Evolutionary conservation across 35 echinoderm and acorn worm species (phyloP).

Genomic region (Ptychodera flava): DNA sequence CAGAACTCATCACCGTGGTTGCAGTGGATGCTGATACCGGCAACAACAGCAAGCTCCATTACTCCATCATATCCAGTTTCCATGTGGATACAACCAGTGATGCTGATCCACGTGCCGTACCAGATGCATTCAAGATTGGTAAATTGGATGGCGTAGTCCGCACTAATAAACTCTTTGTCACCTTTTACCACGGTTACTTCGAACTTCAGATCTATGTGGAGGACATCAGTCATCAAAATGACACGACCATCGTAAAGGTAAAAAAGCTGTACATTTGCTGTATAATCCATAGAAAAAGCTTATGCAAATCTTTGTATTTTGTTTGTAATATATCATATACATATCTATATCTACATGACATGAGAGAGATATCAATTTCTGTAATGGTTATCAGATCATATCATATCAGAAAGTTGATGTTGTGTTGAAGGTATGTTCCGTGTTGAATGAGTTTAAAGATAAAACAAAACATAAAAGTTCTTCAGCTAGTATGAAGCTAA

Average conservation of each 20-base stretch:
- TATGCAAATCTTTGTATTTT: too few species aligned
- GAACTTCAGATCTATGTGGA: background rate
- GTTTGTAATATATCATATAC: too few species aligned
- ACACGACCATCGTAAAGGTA: background rate
- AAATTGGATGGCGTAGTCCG: background rate
- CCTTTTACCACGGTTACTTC: background rate
- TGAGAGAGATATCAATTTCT: too few species aligned
- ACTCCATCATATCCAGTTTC: constrained; percentile 47
- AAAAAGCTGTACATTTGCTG: too few species aligned
- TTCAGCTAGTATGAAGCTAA: too few species aligned
- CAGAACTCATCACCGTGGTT: constrained; percentile 2
- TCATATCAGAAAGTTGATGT: too few species aligned
- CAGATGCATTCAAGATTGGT: background rate
- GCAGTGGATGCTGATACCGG: constrained; percentile 69
- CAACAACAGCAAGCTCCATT: constrained; percentile 70
- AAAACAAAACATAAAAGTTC: too few species aligned
- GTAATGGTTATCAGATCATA: too few species aligned
- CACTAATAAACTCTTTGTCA: background rate
- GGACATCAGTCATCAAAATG: background rate
- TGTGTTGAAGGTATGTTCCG: too few species aligned
- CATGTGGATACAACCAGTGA: background rate
- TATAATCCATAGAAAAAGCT: too few species aligned
- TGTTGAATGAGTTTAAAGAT: too few species aligned
- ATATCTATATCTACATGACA: too few species aligned
- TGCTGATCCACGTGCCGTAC: background rate